These are phyloP conservation scores for Lepilemur ruficaudatus DNA, from an alignment of 2,797 vertebrate species.

Conservation along the genomic window DNA sequence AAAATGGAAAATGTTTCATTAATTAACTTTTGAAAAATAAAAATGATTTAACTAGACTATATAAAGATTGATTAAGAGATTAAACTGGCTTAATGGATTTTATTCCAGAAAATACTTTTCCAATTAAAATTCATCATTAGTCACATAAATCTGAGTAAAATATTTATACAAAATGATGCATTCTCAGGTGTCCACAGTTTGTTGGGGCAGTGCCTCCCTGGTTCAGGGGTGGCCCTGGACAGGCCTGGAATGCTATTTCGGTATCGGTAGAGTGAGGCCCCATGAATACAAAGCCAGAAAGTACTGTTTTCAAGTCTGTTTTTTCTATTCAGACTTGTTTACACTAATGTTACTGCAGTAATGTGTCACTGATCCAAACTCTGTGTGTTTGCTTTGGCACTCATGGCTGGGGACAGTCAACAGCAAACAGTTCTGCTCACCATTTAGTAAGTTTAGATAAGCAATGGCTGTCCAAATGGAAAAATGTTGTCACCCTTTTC, in stretches of 20 bases:
- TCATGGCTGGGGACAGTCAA: neutral
- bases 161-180: neutral
- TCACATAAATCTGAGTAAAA: neutral
- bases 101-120: neutral
- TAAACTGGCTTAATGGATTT: neutral
- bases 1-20: neutral
- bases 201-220: neutral
- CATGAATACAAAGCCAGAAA: neutral
- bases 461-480: neutral
- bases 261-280: neutral
- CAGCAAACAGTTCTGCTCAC: neutral
- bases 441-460: conserved; percentile 2
- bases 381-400: neutral
- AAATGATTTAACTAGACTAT: neutral
- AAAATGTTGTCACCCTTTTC: conserved; percentile 35
- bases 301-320: neutral
- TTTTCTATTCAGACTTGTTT: neutral
- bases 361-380: neutral
- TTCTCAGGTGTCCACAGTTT: neutral
- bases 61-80: neutral
- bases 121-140: neutral
- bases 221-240: neutral
- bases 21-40: neutral
- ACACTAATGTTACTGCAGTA: neutral
- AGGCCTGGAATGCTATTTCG: neutral